Conservation (phyloP, 2,888 invertebrate species). For the Synergus gifuensis region DNA sequence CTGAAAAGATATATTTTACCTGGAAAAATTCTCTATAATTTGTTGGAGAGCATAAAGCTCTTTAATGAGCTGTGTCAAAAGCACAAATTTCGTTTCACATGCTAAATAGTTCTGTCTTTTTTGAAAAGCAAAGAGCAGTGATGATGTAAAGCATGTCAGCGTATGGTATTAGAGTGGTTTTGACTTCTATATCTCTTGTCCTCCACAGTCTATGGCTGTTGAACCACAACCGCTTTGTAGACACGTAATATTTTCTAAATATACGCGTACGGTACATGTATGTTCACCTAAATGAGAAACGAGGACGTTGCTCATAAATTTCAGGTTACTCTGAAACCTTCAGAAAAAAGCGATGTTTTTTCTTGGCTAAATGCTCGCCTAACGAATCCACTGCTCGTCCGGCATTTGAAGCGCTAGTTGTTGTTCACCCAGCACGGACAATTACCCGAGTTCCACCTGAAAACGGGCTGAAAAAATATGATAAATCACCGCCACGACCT, state of each 20-base stretch:
- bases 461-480: slow-evolving; percentile 60
- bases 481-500: slow-evolving; percentile 61
- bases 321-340: slow-evolving; percentile 22
- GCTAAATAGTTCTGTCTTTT: background rate
- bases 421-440: slow-evolving; percentile 62
- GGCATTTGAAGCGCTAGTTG: slow-evolving; percentile 66
- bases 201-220: slow-evolving; percentile 2
- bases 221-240: slow-evolving; percentile 8
- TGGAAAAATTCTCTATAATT: background rate
- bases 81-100: background rate
- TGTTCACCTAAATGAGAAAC: slow-evolving; percentile 7
- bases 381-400: slow-evolving; percentile 65
- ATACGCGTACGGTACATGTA: background rate
- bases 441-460: slow-evolving; percentile 63
- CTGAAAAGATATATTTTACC: background rate
- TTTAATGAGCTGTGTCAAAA: background rate
- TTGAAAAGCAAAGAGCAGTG: background rate
- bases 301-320: slow-evolving; percentile 29
- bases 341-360: slow-evolving; percentile 33
- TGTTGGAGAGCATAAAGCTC: background rate
- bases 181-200: background rate
- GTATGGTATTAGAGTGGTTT: background rate
- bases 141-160: background rate
- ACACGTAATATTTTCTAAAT: slow-evolving; percentile 22
- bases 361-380: slow-evolving; percentile 64